A percentile compares a stretch with the other conserved stretches of the same genome.
Conservation (phyloP, 2,888 invertebrate species). For the Auanema sp. region DNA sequence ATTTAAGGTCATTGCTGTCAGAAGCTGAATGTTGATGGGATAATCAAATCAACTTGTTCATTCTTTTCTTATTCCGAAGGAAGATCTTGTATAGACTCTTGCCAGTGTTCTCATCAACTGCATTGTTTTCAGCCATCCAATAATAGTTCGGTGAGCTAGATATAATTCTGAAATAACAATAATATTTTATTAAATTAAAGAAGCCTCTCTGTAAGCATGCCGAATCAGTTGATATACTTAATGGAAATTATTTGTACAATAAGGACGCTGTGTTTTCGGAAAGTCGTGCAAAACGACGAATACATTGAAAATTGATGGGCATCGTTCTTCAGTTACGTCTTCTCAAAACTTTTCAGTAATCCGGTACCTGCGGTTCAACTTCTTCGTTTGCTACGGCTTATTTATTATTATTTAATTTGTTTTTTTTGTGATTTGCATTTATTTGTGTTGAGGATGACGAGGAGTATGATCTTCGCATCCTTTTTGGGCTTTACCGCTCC, state of each 20-base stretch:
- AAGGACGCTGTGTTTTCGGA: constrained; percentile 11
- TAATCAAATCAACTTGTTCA: constrained; percentile 12
- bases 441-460: too few relatives aligned
- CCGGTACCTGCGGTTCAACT: too few relatives aligned
- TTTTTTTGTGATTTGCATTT: too few relatives aligned
- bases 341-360: too few relatives aligned
- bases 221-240: constrained; percentile 9
- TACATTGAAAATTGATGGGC: too few relatives aligned
- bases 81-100: constrained; percentile 16
- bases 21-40: constrained; percentile 1
- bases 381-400: too few relatives aligned
- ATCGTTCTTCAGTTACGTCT: too few relatives aligned
- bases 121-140: constrained; percentile 17
- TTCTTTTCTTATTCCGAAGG: constrained; percentile 10
- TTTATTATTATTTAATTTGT: too few relatives aligned
- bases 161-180: not conserved
- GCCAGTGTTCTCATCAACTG: constrained; percentile 16
- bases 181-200: constrained; percentile 4
- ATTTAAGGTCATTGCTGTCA: constrained; percentile 35
- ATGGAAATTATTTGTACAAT: constrained; percentile 13
- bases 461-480: too few relatives aligned
- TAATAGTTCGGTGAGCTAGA: constrained; percentile 12
- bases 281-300: not conserved
- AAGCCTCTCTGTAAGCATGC: constrained; percentile 14
- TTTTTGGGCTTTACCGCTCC: too few relatives aligned